Evolutionary conservation across 2,888 invertebrate genomes (phyloP).

Genomic region (Synergus itoensis): DNA sequence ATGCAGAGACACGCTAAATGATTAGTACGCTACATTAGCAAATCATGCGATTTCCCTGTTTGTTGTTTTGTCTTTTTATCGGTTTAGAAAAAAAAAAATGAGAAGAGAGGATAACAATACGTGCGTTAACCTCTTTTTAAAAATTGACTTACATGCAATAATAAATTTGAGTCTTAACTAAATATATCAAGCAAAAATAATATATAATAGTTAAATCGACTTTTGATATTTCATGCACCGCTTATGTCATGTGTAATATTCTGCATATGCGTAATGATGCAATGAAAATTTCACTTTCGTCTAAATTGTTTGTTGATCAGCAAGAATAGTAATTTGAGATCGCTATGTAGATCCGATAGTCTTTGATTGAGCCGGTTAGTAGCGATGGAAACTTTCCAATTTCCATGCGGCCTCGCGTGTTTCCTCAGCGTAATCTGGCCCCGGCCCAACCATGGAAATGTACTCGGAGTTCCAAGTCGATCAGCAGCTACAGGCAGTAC

Average conservation of each 20-base stretch:
- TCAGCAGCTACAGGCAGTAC: not conserved
- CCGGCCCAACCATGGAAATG: slow-evolving; percentile 53
- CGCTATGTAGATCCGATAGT: slow-evolving; percentile 20
- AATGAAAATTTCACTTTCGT: slow-evolving; percentile 10
- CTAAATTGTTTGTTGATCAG: not conserved
- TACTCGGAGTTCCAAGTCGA: slow-evolving; percentile 42
- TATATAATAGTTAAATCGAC: not conserved
- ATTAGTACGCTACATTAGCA: not conserved
- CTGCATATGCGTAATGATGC: too few relatives aligned
- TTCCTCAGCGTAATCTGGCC: slow-evolving; percentile 43
- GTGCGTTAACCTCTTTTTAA: slow-evolving; percentile 22
- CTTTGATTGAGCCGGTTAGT: slow-evolving; percentile 22
- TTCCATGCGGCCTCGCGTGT: slow-evolving; percentile 44
- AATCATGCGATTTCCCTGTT: not conserved
- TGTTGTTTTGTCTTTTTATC: slow-evolving; percentile 20
- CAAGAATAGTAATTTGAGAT: slow-evolving; percentile 13
- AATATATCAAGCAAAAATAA: too few relatives aligned
- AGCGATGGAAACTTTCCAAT: slow-evolving; percentile 57
- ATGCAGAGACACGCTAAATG: not conserved
- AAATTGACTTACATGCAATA: not conserved
- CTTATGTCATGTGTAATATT: not conserved
- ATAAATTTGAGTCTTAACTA: too few relatives aligned
- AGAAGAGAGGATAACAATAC: not conserved
- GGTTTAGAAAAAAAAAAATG: slow-evolving; percentile 17
- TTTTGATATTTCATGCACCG: not conserved